phyloP scores from a whole-genome alignment of 2,888 invertebrate species.

The Nemapogon koenigi region DNA sequence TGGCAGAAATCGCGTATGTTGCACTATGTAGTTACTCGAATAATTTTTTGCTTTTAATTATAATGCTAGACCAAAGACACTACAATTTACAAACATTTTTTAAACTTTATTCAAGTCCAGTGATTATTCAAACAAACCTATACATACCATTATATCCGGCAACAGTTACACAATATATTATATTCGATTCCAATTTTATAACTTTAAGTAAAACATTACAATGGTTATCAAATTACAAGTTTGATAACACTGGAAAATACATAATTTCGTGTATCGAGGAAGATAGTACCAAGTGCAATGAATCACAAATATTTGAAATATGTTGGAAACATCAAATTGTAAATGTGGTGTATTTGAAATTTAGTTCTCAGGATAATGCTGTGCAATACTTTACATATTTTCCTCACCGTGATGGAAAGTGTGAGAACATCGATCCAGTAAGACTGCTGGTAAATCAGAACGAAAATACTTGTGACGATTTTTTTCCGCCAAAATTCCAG shows the following conservation, averaged over 20 bases:
- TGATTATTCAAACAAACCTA: too few species aligned
- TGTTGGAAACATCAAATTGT: conserved; percentile 22
- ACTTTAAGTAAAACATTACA: conserved; percentile 25
- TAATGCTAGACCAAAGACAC: too few species aligned
- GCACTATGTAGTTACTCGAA: too few species aligned
- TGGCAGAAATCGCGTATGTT: too few species aligned
- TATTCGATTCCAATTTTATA: conserved; percentile 26
- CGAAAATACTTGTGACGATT: conserved; percentile 21
- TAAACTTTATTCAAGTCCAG: too few species aligned
- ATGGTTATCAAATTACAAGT: conserved; percentile 24
- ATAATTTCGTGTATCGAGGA: conserved; percentile 27
- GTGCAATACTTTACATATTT: conserved; percentile 25
- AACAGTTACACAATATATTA: conserved; percentile 25
- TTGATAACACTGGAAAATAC: conserved; percentile 30
- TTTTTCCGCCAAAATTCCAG: conserved; percentile 26
- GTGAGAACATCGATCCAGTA: conserved; percentile 25
- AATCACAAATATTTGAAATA: conserved; percentile 24
- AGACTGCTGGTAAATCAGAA: conserved; percentile 20
- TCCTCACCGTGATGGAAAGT: conserved; percentile 24
- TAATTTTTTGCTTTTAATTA: too few species aligned
- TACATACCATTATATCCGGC: conserved; percentile 10
- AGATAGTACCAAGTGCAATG: conserved; percentile 24
- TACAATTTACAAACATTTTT: too few species aligned
- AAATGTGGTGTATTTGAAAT: conserved; percentile 29
- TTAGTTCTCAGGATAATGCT: conserved; percentile 12